These are phyloP conservation scores for Ctenicera cuprea DNA, from an alignment of 2,888 invertebrate genomes.

Conservation along the genomic window DNA sequence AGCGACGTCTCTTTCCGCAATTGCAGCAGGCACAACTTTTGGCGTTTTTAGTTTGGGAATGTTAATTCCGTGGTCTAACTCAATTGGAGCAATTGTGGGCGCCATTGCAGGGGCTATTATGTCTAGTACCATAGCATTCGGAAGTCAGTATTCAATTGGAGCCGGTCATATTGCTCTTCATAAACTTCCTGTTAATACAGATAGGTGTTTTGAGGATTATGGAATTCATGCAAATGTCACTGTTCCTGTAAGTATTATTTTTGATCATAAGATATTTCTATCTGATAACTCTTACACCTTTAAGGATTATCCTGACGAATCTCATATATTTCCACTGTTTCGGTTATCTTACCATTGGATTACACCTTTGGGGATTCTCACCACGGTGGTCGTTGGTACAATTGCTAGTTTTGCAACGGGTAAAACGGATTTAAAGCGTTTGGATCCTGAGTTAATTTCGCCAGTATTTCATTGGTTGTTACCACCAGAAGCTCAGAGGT, in stretches of 20 bases:
- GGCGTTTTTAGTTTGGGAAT: conserved; percentile 90
- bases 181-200: conserved; percentile 74
- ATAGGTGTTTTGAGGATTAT: conserved; percentile 69
- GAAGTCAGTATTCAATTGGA: conserved; percentile 80
- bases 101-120: conserved; percentile 78
- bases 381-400: conserved; percentile 81
- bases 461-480: conserved; percentile 76
- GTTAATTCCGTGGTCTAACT: conserved; percentile 87
- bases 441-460: conserved; percentile 78
- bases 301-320: conserved; percentile 69
- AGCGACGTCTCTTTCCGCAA: conserved; percentile 86
- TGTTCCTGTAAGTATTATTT: conserved; percentile 68
- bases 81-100: conserved; percentile 78
- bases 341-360: conserved; percentile 90
- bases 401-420: conserved; percentile 78
- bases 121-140: conserved; percentile 80
- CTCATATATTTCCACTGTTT: conserved; percentile 82
- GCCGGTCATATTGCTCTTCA: conserved; percentile 76
- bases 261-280: not conserved
- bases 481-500: conserved; percentile 61
- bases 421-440: conserved; percentile 72
- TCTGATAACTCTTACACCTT: not conserved
- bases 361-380: conserved; percentile 81
- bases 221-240: conserved; percentile 64
- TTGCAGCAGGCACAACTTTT: conserved; percentile 88